A percentile compares a stretch with the other conserved stretches of the same genome.
phyloP scores from a whole-genome alignment of 2,797 vertebrate species.

The Phaenicophaeus curvirostris region DNA sequence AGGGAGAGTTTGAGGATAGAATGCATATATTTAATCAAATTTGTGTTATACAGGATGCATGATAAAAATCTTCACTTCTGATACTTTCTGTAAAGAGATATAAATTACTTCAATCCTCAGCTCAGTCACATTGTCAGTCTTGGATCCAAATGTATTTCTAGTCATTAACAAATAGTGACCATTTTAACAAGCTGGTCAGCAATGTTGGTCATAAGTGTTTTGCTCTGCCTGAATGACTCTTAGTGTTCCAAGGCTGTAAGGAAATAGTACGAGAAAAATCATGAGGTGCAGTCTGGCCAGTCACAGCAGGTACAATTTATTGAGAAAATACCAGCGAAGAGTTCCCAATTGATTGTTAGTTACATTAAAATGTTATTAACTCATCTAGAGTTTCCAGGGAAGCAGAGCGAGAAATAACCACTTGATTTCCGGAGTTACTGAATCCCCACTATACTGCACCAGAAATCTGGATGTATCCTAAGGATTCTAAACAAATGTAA shows the following conservation, averaged over 20 bases:
- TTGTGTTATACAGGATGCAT: not conserved
- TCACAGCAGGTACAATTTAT: not conserved
- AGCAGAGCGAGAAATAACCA: not conserved
- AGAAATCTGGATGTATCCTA: not conserved
- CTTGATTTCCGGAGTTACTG: not conserved
- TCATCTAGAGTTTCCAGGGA: not conserved
- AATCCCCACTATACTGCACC: not conserved
- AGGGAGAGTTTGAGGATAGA: not conserved
- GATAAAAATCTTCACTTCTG: not conserved
- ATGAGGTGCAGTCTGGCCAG: not conserved
- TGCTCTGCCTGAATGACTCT: not conserved
- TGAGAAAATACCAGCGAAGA: not conserved
- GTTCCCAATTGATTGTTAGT: not conserved
- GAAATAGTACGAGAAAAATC: not conserved
- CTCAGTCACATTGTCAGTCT: not conserved
- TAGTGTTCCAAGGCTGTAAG: not conserved
- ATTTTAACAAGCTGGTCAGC: not conserved
- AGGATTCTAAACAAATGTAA: not conserved
- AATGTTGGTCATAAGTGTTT: not conserved
- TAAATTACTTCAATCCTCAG: not conserved
- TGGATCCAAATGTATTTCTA: not conserved
- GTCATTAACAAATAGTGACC: not conserved
- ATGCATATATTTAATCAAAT: not conserved
- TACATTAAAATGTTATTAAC: not conserved
- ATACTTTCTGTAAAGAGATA: not conserved